A percentile compares a stretch with the other conserved stretches of the same genome.
Conservation (phyloP, 2,888 invertebrate genomes). For the Fragum sueziense region DNA sequence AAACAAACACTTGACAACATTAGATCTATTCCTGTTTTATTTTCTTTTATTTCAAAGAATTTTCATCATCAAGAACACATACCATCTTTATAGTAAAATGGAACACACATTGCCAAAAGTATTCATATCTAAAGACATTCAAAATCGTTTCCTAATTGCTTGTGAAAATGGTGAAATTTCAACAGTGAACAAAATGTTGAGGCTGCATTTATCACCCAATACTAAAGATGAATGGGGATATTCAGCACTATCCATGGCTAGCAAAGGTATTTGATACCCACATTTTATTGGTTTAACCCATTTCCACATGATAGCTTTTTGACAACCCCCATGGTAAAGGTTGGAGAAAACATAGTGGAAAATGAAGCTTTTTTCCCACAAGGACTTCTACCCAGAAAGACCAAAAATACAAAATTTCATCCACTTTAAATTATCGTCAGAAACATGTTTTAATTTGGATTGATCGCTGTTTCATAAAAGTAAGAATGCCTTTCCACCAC, state of each 20-base stretch:
- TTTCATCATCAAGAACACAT: neutral
- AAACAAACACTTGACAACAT: constrained; percentile 67
- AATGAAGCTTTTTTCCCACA: neutral
- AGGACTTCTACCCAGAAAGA: too few species aligned
- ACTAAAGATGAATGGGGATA: constrained; percentile 65
- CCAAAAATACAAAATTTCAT: neutral
- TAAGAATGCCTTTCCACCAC: too few species aligned
- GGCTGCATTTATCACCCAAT: constrained; percentile 68
- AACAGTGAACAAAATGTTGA: constrained; percentile 72
- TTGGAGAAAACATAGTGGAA: constrained; percentile 4
- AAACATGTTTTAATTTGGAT: too few species aligned
- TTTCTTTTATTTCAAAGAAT: neutral
- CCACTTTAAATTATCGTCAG: too few species aligned
- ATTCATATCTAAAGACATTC: constrained; percentile 68
- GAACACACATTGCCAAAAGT: constrained; percentile 57
- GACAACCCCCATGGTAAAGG: neutral
- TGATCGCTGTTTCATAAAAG: too few species aligned
- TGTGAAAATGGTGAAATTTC: constrained; percentile 71
- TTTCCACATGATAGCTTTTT: neutral
- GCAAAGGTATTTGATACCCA: constrained; percentile 59
- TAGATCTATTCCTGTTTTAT: neutral
- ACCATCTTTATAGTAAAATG: neutral
- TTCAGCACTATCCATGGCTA: constrained; percentile 67
- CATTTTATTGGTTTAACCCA: neutral
- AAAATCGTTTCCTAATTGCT: constrained; percentile 67